These are phyloP conservation scores for Adelges cooleyi DNA, from an alignment of 1,140 invertebrate genomes.

Conservation along the genomic window DNA sequence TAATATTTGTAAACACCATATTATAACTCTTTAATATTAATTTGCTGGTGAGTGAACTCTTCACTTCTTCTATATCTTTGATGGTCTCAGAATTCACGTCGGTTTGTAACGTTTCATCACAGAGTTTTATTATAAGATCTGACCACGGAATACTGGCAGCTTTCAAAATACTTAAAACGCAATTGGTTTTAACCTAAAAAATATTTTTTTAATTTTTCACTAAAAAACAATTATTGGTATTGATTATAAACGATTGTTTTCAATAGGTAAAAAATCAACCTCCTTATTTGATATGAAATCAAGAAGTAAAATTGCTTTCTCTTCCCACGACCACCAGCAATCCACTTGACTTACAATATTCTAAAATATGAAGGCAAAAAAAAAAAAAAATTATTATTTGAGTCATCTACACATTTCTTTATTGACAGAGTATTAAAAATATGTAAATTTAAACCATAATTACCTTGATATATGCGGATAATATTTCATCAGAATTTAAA, in stretches of 20 bases:
- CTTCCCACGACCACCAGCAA: constrained; percentile 27
- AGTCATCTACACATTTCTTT: too few species aligned
- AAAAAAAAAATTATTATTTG: too few species aligned
- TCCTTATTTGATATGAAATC: constrained; percentile 3
- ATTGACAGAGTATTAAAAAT: too few species aligned
- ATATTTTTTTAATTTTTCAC: too few species aligned
- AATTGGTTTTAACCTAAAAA: constrained; percentile 9
- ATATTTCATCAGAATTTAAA: constrained; percentile 22
- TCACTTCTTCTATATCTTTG: constrained; percentile 14
- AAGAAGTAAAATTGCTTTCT: constrained; percentile 4
- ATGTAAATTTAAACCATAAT: too few species aligned
- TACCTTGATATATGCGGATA: constrained; percentile 20
- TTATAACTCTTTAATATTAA: constrained; percentile 20
- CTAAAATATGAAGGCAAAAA: not conserved
- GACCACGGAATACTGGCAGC: constrained; percentile 20
- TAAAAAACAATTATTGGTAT: too few species aligned
- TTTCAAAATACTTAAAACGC: constrained; percentile 9
- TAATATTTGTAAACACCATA: constrained; percentile 2
- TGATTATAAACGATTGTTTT: too few species aligned
- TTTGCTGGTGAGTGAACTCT: constrained; percentile 10
- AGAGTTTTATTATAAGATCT: constrained; percentile 9
- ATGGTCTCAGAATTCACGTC: not conserved
- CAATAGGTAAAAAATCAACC: too few species aligned
- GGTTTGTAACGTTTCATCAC: constrained; percentile 3
- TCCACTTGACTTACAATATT: constrained; percentile 24